These are phyloP conservation scores for Leuctra nigra DNA, from an alignment of 2,888 invertebrate genomes.

Conservation along the genomic window DNA sequence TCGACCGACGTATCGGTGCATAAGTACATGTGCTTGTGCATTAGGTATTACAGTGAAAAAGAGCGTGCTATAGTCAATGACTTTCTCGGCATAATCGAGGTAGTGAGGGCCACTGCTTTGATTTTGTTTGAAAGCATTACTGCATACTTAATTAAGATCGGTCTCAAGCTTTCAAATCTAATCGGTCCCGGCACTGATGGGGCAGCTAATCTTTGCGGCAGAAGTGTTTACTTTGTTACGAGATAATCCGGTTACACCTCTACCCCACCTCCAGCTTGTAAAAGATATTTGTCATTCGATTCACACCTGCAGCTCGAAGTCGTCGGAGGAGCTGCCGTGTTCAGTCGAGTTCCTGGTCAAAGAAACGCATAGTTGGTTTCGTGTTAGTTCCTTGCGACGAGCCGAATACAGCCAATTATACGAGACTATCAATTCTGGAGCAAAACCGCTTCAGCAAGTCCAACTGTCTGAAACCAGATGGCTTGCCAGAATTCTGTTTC, in stretches of 20 bases:
- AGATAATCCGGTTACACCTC: neutral
- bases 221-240: too few species aligned
- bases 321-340: neutral
- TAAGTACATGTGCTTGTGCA: slow-evolving; percentile 31
- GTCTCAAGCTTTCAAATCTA: too few species aligned
- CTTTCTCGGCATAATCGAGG: neutral
- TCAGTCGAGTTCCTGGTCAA: neutral
- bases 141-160: too few species aligned
- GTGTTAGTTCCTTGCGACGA: neutral
- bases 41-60: slow-evolving; percentile 29
- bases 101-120: neutral
- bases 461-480: too few species aligned
- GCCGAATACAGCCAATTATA: neutral
- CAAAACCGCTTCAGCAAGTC: too few species aligned
- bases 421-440: neutral
- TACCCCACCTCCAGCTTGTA: neutral
- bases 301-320: neutral
- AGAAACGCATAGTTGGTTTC: neutral
- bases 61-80: neutral
- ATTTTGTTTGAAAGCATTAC: too few species aligned
- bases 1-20: slow-evolving; percentile 30
- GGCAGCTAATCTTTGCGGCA: too few species aligned
- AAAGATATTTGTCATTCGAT: neutral
- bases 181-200: too few species aligned
- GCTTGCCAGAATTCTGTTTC: too few species aligned